Percentiles rank a stretch among this genome's conserved stretches.
Conservation (phyloP, 2,888 invertebrate genomes). For the Acleris holmiana region DNA sequence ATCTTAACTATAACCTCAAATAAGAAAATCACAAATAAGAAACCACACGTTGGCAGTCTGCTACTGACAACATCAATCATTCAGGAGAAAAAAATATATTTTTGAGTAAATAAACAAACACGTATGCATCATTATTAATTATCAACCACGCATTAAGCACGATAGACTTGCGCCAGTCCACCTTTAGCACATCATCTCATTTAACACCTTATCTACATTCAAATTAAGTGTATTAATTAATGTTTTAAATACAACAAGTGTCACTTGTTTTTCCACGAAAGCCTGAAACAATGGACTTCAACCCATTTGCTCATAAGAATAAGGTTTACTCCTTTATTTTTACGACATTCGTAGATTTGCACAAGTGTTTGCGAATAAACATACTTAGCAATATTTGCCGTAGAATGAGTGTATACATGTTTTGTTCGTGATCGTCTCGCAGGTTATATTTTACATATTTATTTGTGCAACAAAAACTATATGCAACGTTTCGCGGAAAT, state of each 20-base stretch:
- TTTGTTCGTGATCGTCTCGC: constrained; percentile 28
- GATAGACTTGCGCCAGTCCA: neutral
- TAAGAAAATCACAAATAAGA: no score
- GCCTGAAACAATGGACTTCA: constrained; percentile 12
- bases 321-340: constrained; percentile 8
- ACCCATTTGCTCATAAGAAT: constrained; percentile 14
- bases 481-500: neutral
- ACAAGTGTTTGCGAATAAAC: constrained; percentile 28
- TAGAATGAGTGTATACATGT: constrained; percentile 23
- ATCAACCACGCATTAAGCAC: constrained; percentile 6
- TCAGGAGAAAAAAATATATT: neutral
- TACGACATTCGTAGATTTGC: constrained; percentile 19
- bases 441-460: constrained; percentile 3
- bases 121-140: neutral
- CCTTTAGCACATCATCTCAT: neutral
- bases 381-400: constrained; percentile 17
- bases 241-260: neutral
- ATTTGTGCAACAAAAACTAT: neutral
- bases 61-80: neutral
- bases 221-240: neutral
- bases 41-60: no score
- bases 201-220: neutral
- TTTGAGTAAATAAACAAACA: neutral
- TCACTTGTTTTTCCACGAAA: constrained; percentile 7
- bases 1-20: no score